A percentile compares a stretch with the other conserved stretches of the same genome.
phyloP scores from a whole-genome alignment of 2,888 invertebrate species.

The Dryococelus australis region DNA sequence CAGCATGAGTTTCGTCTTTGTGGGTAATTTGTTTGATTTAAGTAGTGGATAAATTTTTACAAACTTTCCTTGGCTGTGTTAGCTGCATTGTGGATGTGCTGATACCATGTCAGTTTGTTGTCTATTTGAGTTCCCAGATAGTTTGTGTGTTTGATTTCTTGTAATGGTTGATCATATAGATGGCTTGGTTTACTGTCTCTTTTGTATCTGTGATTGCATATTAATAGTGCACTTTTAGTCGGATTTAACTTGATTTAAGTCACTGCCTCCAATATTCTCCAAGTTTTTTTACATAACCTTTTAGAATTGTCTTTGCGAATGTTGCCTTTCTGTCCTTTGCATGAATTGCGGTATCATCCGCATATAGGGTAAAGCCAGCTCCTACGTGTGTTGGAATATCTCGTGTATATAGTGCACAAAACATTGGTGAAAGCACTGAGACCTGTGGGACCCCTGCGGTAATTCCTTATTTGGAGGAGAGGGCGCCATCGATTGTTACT shows the following conservation, averaged over 20 bases:
- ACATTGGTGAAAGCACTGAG: neutral
- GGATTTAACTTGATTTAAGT: neutral
- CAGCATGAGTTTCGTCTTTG: neutral
- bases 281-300: neutral
- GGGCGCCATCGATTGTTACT: neutral
- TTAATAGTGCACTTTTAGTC: neutral
- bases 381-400: neutral
- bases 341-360: neutral
- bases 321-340: neutral
- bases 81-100: neutral
- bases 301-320: neutral
- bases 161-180: neutral
- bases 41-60: neutral
- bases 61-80: neutral
- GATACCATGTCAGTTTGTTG: neutral
- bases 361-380: neutral
- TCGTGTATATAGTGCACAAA: neutral
- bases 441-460: neutral
- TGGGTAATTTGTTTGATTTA: neutral
- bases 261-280: neutral
- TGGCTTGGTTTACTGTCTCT: neutral
- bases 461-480: neutral
- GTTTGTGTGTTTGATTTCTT: neutral
- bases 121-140: neutral
- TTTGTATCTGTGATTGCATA: neutral